phyloP scores from a whole-genome alignment of 2,797 vertebrate genomes.

The Gymnocypris eckloni region DNA sequence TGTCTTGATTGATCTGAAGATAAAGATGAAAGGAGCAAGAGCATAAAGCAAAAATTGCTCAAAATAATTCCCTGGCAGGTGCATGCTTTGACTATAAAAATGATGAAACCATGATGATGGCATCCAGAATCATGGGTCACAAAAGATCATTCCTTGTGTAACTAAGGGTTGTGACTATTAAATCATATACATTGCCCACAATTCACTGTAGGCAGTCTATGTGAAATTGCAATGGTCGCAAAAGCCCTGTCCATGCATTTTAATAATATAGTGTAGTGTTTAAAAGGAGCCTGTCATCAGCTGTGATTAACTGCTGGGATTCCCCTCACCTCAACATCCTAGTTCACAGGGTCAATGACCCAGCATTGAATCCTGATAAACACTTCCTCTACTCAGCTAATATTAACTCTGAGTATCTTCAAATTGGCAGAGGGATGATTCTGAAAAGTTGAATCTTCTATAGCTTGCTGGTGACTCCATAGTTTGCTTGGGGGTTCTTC shows the following conservation, averaged over 20 bases:
- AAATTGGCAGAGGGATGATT: conserved; percentile 1
- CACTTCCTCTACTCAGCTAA: conserved; percentile 53
- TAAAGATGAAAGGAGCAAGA: conserved; percentile 23
- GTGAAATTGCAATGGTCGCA: not conserved
- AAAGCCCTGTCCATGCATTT: not conserved
- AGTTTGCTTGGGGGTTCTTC: not conserved
- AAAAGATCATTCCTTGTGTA: conserved; percentile 37
- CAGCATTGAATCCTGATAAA: conserved; percentile 44
- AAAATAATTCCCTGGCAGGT: conserved; percentile 24
- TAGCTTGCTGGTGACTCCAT: not conserved
- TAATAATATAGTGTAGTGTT: conserved; percentile 20
- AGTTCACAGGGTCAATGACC: conserved; percentile 35
- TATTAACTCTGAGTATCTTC: not conserved
- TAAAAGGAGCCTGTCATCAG: conserved; percentile 31
- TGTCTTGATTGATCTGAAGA: conserved; percentile 19
- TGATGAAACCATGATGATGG: conserved; percentile 2
- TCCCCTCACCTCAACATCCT: conserved; percentile 3
- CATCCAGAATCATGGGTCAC: conserved; percentile 30
- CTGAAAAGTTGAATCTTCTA: not conserved
- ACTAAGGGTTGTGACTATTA: conserved; percentile 34
- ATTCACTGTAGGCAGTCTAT: not conserved
- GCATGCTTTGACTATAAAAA: conserved; percentile 9
- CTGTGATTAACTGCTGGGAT: conserved; percentile 22
- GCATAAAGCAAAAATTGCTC: not conserved
- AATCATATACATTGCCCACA: not conserved